These are phyloP conservation scores for Lampris incognitus DNA, from an alignment of 2,113 vertebrate genomes.

Conservation along the genomic window DNA sequence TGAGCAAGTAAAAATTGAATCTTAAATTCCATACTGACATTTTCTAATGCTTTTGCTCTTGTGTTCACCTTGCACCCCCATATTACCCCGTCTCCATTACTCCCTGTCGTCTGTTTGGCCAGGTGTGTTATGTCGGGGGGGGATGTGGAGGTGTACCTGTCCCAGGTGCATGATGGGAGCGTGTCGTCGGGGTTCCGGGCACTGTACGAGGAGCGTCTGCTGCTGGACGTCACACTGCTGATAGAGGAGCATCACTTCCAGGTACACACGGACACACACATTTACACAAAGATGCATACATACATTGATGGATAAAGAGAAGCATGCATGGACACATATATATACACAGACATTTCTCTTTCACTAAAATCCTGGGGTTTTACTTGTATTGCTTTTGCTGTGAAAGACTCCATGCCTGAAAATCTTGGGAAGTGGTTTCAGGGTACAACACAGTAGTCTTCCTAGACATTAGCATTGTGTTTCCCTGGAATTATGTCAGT, in stretches of 20 bases:
- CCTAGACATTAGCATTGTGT: too few relatives aligned
- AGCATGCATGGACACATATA: too few relatives aligned
- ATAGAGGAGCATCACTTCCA: constrained; percentile 99
- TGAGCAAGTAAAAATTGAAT: too few relatives aligned
- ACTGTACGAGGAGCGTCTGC: constrained; percentile 96
- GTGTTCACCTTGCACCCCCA: neutral
- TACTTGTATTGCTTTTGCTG: too few relatives aligned
- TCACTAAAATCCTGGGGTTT: too few relatives aligned
- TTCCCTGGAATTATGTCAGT: too few relatives aligned
- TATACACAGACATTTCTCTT: too few relatives aligned
- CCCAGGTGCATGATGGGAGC: constrained; percentile 97
- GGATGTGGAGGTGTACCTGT: constrained; percentile 99
- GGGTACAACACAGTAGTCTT: too few relatives aligned
- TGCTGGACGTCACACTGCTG: constrained; percentile 97
- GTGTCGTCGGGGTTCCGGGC: constrained; percentile 98
- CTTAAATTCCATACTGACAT: neutral
- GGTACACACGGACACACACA: constrained; percentile 30
- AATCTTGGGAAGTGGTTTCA: too few relatives aligned
- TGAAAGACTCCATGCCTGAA: too few relatives aligned
- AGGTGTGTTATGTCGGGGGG: constrained; percentile 99
- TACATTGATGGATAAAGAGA: neutral
- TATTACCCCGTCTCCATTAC: neutral
- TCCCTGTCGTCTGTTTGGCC: constrained; percentile 38
- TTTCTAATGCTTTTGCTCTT: neutral
- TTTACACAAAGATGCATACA: too few relatives aligned